Evolutionary conservation across 1,140 invertebrate species (phyloP), one percentile per base, ranked within the genome.

Genomic region (Heliconius himera): DNA sequence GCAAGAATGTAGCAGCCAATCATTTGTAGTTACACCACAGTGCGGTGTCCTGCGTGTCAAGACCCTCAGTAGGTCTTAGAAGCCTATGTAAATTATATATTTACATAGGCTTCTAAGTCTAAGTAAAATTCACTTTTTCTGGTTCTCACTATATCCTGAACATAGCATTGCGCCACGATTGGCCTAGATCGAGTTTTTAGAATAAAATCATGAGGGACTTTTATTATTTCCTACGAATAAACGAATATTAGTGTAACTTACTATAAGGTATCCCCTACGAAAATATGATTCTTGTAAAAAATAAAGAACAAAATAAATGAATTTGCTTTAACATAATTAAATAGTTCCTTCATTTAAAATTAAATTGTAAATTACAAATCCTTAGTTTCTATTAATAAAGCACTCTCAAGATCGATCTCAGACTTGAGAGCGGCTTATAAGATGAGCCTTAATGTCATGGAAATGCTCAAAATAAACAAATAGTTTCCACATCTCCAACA

Each of bases 1-100:
- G 5, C 33, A 36, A 71, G 36, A 71, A 71, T 71, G 70, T 71
- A 33, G 70, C 36, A 18, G 33, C 70, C 33, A 71, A 3, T 71
- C 38, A 71, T 71, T 71, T 71, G 70, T 71, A 38, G 70, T 38
- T 36, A 36, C 70, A 71, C 33, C 20, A 33, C 20, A 36, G 13
- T 71, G 70, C 33, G 70, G 70, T 38, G 0, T 71, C 20, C 36
- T 13, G 70, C 3, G 26, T 71, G 70, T 33, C 70, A 70, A 70
- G 33, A 70, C n/a, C 29, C 29, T 51, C 8, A 46, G 29, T 38
- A 77, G 29, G 29, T 22, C 20, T 77, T 77, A 60, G 56, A 60
- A 13, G 22, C 26, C 56, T 60, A 26, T 26, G 2, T 66, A 66
- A 66, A 66, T 66, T 56, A n/a, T n/a, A n/a, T n/a, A n/a, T n/a